A percentile compares a stretch with the other conserved stretches of the same genome.
phyloP scores from a whole-genome alignment of 2,888 invertebrate species.

The Graphium colonna region DNA sequence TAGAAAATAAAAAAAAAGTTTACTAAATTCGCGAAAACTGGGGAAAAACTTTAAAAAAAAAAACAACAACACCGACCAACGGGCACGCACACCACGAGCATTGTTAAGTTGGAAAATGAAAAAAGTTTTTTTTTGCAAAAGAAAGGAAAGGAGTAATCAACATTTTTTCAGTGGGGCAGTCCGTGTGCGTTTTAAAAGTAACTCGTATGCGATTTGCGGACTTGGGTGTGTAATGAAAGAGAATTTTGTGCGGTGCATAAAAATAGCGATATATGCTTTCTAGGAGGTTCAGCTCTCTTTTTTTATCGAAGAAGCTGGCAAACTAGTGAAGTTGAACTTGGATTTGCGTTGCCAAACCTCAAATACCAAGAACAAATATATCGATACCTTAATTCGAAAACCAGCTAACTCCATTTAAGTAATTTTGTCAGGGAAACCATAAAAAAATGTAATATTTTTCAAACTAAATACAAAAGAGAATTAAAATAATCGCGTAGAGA shows the following conservation, averaged over 20 bases:
- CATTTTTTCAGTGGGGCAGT: constrained; percentile 21
- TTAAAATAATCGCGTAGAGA: too few relatives aligned
- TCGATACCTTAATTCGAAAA: too few relatives aligned
- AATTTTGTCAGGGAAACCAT: too few relatives aligned
- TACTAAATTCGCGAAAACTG: too few relatives aligned
- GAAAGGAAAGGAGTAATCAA: constrained; percentile 22
- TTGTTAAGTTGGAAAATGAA: constrained; percentile 24
- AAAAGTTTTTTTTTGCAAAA: constrained; percentile 25
- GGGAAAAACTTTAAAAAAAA: too few relatives aligned
- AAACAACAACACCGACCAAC: not conserved
- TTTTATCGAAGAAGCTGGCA: not conserved
- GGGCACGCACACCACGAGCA: constrained; percentile 4
- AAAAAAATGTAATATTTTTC: too few relatives aligned
- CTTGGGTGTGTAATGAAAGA: not conserved
- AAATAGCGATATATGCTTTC: not conserved
- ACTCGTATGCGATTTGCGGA: constrained; percentile 19
- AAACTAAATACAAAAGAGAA: too few relatives aligned
- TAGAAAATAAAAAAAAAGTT: constrained; percentile 20
- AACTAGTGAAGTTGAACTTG: not conserved
- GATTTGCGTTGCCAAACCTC: too few relatives aligned
- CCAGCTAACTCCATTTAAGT: too few relatives aligned
- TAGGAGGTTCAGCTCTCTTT: not conserved
- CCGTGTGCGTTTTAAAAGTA: constrained; percentile 15
- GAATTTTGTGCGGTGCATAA: constrained; percentile 7
- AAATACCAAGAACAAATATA: not conserved